Evolutionary conservation across 2,888 invertebrate genomes (phyloP).

Genomic region (Clivina fossor): DNA sequence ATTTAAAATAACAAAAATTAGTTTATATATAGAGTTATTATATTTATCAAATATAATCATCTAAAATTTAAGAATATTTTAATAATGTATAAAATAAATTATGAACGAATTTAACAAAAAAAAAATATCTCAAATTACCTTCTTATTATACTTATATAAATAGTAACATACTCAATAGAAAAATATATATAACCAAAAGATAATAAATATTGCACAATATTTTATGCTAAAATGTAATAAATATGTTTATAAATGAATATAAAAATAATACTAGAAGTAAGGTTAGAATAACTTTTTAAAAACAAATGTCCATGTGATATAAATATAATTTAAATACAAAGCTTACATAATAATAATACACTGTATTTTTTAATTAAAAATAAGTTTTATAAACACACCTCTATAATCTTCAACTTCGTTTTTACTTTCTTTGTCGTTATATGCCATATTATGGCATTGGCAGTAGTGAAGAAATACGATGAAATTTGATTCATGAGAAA

Average conservation of each 20-base stretch:
- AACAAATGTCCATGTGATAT: slow-evolving; percentile 15
- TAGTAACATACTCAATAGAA: not conserved
- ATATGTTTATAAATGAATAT: slow-evolving; percentile 10
- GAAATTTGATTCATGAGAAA: slow-evolving; percentile 16
- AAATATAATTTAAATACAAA: slow-evolving; percentile 11
- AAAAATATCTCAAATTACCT: too few species aligned
- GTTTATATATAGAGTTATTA: not conserved
- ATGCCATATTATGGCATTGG: slow-evolving; percentile 28
- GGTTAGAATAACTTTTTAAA: slow-evolving; percentile 25
- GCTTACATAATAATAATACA: slow-evolving; percentile 7
- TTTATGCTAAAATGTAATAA: slow-evolving; percentile 3
- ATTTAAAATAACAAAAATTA: not conserved
- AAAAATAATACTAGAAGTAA: slow-evolving; percentile 19
- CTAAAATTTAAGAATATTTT: not conserved
- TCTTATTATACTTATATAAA: not conserved
- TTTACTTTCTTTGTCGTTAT: slow-evolving; percentile 34
- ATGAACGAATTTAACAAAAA: too few species aligned
- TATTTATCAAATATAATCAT: slow-evolving; percentile 2
- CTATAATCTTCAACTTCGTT: slow-evolving; percentile 25
- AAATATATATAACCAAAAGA: not conserved
- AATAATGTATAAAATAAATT: too few species aligned
- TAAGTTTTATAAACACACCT: slow-evolving; percentile 21
- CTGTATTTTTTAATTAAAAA: slow-evolving; percentile 9
- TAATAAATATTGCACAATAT: not conserved
- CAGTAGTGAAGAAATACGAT: slow-evolving; percentile 22